Conservation (phyloP, 1,140 invertebrate species). For the Dufourea novaeangliae region DNA sequence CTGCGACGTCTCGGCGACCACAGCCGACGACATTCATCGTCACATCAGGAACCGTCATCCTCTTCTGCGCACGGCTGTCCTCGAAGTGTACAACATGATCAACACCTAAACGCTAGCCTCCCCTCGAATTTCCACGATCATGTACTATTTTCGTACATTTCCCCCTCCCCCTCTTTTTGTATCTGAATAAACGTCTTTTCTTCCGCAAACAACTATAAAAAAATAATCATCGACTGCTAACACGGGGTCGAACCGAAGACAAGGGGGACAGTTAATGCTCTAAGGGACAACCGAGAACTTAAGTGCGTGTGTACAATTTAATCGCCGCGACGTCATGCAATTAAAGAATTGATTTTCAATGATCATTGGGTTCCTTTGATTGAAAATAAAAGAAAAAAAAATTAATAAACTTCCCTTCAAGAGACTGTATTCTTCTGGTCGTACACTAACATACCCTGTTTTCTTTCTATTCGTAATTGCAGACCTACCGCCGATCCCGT, state of each 20-base stretch:
- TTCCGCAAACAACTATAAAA: too few species aligned
- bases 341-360: too few species aligned
- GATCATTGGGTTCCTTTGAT: too few species aligned
- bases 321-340: too few species aligned
- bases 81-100: slow-evolving; percentile 22
- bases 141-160: background rate
- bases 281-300: background rate
- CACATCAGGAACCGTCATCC: slow-evolving; percentile 13
- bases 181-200: background rate
- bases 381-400: too few species aligned
- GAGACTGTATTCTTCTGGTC: too few species aligned
- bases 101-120: slow-evolving; percentile 13
- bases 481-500: slow-evolving; percentile 46
- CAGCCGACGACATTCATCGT: slow-evolving; percentile 1
- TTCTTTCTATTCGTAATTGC: slow-evolving; percentile 58
- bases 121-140: too few species aligned
- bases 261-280: background rate
- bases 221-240: too few species aligned
- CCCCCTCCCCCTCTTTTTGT: background rate
- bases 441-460: slow-evolving; percentile 52
- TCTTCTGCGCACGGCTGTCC: background rate
- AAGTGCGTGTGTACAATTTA: too few species aligned
- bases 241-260: too few species aligned
- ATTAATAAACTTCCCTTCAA: background rate
- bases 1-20: slow-evolving; percentile 4